phyloP scores from a whole-genome alignment of 2,113 vertebrate species.

The Hemiscyllium ocellatum region DNA sequence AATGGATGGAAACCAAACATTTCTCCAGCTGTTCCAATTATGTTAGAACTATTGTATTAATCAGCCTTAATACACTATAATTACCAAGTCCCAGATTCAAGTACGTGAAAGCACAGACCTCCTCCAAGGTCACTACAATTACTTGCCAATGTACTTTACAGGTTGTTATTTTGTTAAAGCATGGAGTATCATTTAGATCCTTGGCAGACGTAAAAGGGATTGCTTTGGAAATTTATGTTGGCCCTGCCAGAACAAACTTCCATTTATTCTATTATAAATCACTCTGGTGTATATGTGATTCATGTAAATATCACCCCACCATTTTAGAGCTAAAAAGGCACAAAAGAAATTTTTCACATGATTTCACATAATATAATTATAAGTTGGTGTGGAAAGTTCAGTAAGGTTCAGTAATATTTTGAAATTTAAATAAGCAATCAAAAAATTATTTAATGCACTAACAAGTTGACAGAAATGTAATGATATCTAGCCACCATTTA shows the following conservation, averaged over 20 bases:
- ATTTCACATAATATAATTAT: not conserved
- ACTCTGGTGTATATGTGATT: not conserved
- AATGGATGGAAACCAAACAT: conserved; percentile 12
- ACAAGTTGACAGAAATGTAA: not conserved
- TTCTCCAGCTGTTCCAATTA: not conserved
- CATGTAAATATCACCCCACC: not conserved
- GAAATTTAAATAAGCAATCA: not conserved
- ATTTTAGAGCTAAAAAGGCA: not conserved
- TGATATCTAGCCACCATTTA: not conserved
- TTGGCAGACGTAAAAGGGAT: not conserved
- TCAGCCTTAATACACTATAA: not conserved
- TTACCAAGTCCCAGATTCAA: not conserved
- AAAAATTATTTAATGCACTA: not conserved
- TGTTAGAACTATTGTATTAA: not conserved
- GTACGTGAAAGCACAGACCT: not conserved
- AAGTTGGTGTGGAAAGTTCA: not conserved
- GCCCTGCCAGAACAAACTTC: not conserved
- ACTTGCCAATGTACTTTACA: not conserved
- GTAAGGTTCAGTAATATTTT: not conserved
- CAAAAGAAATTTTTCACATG: not conserved
- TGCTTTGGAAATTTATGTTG: not conserved
- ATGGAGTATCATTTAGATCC: not conserved
- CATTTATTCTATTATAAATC: not conserved
- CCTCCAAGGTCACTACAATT: not conserved
- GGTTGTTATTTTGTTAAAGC: not conserved